These are phyloP conservation scores for Coreoperca whiteheadi DNA, from an alignment of 2,113 vertebrate species.

Conservation along the genomic window DNA sequence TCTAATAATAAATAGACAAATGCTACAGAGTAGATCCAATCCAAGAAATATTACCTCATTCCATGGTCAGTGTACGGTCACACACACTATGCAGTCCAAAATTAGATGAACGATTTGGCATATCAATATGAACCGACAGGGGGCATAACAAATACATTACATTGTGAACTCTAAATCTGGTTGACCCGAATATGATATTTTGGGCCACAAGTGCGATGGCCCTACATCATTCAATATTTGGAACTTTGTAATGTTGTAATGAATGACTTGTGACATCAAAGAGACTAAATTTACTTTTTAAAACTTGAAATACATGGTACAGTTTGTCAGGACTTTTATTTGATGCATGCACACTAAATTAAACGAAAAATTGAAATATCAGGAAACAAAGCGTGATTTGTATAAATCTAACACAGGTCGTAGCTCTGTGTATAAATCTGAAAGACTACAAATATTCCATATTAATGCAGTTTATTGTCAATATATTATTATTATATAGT, in stretches of 20 bases:
- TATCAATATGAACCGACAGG: conserved; percentile 32
- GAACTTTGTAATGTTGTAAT: conserved; percentile 13
- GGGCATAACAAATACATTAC: conserved; percentile 37
- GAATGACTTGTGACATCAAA: conserved; percentile 40
- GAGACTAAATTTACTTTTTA: background rate
- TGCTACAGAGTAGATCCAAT: background rate
- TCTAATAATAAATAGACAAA: background rate
- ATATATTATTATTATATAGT: conserved; percentile 4
- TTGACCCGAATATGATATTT: conserved; percentile 13
- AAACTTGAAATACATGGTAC: background rate
- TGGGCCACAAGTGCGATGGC: background rate
- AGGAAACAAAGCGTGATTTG: conserved; percentile 29
- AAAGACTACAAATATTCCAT: conserved; percentile 7
- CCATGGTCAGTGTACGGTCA: background rate
- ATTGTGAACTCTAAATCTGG: conserved; percentile 4
- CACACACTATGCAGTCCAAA: background rate
- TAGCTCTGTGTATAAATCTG: background rate
- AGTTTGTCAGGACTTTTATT: conserved; percentile 11
- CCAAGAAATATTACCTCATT: background rate
- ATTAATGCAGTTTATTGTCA: background rate
- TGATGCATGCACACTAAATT: conserved; percentile 16
- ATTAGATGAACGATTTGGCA: background rate
- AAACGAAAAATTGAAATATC: background rate
- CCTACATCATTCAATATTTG: background rate
- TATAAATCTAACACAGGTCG: background rate